Percentiles rank a stretch among this genome's conserved stretches.
Evolutionary conservation across 2,888 invertebrate species (phyloP).

Genomic region (Drosophila affinis): DNA sequence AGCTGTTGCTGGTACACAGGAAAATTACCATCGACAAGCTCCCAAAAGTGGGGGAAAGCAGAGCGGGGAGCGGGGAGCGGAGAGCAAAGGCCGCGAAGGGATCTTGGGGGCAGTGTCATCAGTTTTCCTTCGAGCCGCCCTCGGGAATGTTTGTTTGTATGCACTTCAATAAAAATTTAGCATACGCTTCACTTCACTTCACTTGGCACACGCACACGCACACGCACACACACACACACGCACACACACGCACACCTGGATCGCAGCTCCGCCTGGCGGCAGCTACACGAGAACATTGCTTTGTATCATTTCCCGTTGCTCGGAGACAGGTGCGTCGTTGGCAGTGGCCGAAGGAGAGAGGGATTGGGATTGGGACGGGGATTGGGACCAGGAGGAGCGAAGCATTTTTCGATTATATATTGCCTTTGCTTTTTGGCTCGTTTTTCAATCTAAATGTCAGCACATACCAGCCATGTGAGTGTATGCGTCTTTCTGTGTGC

Average conservation of each 20-base stretch:
- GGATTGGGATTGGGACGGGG: background rate
- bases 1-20: slow-evolving; percentile 25
- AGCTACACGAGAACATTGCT: slow-evolving; percentile 60
- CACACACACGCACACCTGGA: slow-evolving; percentile 49
- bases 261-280: slow-evolving; percentile 57
- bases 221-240: background rate
- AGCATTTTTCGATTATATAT: slow-evolving; percentile 67
- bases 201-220: slow-evolving; percentile 48
- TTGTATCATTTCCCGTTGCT: slow-evolving; percentile 64
- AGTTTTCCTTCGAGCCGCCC: slow-evolving; percentile 49
- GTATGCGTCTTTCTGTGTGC: background rate
- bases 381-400: background rate
- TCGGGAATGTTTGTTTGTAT: slow-evolving; percentile 67
- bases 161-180: slow-evolving; percentile 76
- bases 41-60: background rate
- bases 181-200: slow-evolving; percentile 74
- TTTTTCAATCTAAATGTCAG: slow-evolving; percentile 75
- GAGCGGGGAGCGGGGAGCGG: background rate
- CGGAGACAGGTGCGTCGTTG: background rate
- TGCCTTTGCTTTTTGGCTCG: slow-evolving; percentile 64
- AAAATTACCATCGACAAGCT: slow-evolving; percentile 55
- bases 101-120: slow-evolving; percentile 42
- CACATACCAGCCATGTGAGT: slow-evolving; percentile 49
- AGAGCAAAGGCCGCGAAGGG: background rate
- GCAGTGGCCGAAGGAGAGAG: background rate